phyloP scores from a whole-genome alignment of 2,797 vertebrate species.

The Pelobates cultripes region DNA sequence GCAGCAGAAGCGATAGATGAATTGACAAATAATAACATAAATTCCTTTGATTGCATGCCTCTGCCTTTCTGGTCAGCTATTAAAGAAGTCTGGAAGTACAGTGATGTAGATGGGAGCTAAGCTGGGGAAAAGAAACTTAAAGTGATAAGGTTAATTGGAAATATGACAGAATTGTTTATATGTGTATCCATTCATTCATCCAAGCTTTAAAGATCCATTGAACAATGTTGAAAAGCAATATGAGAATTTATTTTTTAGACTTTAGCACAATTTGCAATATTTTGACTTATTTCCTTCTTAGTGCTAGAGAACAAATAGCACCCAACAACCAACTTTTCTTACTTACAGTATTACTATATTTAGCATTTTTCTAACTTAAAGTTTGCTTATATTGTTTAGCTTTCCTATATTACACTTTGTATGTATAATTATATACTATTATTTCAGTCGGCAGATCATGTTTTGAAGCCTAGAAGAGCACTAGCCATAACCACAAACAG shows the following conservation, averaged over 20 bases:
- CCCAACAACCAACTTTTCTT: background rate
- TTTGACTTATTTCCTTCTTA: background rate
- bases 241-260: background rate
- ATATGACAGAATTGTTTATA: conserved; percentile 33
- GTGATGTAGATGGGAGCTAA: conserved; percentile 31
- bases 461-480: too few species aligned
- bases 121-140: conserved; percentile 2
- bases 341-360: too few species aligned
- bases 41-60: background rate
- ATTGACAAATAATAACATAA: conserved; percentile 8
- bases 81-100: background rate
- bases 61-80: conserved; percentile 5
- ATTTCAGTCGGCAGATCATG: too few species aligned
- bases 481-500: too few species aligned
- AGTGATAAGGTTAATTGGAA: conserved; percentile 51
- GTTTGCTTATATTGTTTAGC: too few species aligned
- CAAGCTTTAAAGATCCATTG: conserved; percentile 12
- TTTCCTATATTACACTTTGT: too few species aligned
- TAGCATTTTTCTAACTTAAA: too few species aligned
- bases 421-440: too few species aligned
- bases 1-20: background rate
- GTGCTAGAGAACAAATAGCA: background rate
- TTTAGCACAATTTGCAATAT: background rate
- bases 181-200: conserved; percentile 26
- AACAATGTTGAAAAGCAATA: background rate